Percentiles rank a stretch among this genome's conserved stretches.
These are phyloP conservation scores for Limnephilus rhombicus DNA, from an alignment of 2,888 invertebrate genomes.

Conservation along the genomic window DNA sequence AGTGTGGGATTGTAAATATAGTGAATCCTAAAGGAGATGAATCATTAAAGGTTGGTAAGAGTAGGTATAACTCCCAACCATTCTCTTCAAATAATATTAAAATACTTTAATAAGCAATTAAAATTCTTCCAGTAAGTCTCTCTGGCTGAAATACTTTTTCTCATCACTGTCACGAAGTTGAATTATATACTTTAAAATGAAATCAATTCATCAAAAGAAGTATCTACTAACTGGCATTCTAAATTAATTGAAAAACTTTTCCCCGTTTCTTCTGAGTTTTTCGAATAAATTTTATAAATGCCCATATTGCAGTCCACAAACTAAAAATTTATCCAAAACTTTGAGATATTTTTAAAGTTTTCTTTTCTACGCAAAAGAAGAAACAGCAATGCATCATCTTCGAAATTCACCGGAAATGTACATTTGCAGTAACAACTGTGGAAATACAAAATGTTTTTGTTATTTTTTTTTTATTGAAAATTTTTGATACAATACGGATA, in stretches of 20 bases:
- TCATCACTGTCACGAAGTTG: not conserved
- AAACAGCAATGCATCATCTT: not conserved
- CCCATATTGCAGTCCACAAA: not conserved
- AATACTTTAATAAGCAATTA: not conserved
- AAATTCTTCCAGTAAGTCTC: not conserved
- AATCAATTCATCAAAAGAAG: conserved; percentile 1
- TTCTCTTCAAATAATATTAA: not conserved
- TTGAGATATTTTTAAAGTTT: not conserved
- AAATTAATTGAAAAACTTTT: not conserved
- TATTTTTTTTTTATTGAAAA: too few species aligned
- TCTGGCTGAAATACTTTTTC: not conserved
- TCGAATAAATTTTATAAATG: not conserved
- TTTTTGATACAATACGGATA: too few species aligned
- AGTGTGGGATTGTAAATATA: too few species aligned
- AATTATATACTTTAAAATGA: not conserved
- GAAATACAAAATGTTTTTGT: too few species aligned
- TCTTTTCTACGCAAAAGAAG: not conserved
- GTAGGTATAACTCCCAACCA: not conserved
- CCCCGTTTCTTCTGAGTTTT: not conserved
- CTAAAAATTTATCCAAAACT: not conserved
- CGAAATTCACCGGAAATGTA: not conserved
- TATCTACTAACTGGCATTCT: not conserved
- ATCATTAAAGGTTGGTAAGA: too few species aligned
- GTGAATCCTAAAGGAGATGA: too few species aligned
- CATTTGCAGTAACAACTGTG: not conserved